phyloP scores from a whole-genome alignment of 2,888 invertebrate species.

The Aphidius colemani region DNA sequence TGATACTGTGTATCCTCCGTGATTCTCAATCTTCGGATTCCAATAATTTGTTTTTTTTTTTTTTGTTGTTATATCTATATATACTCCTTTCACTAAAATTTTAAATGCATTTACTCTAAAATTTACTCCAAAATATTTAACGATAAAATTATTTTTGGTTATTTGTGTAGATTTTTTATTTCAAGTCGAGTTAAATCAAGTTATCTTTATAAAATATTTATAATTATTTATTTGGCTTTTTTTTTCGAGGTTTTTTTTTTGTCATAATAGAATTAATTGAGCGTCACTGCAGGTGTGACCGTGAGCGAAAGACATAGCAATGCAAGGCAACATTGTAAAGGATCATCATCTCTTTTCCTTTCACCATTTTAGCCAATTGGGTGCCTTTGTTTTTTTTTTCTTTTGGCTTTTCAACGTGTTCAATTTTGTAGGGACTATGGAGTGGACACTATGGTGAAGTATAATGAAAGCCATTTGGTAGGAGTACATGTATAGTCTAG shows the following conservation, averaged over 20 bases:
- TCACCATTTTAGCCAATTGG: conserved; percentile 26
- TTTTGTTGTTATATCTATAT: neutral
- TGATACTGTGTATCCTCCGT: conserved; percentile 52
- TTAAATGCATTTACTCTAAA: neutral
- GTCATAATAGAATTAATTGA: conserved; percentile 36
- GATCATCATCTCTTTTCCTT: conserved; percentile 33
- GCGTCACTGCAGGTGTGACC: conserved; percentile 57
- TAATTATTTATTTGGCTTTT: no score
- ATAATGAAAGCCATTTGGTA: conserved; percentile 1
- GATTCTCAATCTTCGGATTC: conserved; percentile 41
- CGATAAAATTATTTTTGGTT: no score
- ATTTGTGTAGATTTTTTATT: no score
- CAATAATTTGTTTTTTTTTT: conserved; percentile 9
- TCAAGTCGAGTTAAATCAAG: no score
- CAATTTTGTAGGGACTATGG: conserved; percentile 31
- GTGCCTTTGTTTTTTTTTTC: conserved; percentile 29
- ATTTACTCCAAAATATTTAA: no score
- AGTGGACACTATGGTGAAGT: conserved; percentile 31
- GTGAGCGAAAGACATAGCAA: conserved; percentile 56
- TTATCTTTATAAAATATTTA: no score
- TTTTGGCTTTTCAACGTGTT: conserved; percentile 28
- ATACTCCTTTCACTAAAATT: neutral
- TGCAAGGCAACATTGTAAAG: conserved; percentile 55
- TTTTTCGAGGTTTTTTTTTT: no score
- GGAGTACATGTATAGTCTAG: conserved; percentile 1